Conservation (phyloP, 23 tunicate species). For the Ascidia mentula region DNA sequence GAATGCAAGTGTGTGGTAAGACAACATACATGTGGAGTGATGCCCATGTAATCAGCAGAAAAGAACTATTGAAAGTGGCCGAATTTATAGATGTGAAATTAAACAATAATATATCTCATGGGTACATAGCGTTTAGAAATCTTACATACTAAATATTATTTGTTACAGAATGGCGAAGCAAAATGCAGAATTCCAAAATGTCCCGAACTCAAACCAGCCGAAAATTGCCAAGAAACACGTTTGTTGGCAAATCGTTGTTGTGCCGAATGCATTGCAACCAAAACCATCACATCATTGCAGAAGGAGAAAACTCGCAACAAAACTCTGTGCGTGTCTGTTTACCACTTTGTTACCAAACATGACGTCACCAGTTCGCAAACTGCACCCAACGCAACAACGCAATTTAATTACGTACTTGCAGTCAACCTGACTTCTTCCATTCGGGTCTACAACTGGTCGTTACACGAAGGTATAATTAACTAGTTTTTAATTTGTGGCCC, state of each 20-base stretch:
- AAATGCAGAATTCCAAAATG: slow-evolving; percentile 45
- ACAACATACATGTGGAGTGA: not conserved
- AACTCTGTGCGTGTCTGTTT: not conserved
- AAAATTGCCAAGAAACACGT: not conserved
- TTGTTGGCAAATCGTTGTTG: not conserved
- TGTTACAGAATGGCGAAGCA: slow-evolving; percentile 46
- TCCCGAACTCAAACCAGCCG: not conserved
- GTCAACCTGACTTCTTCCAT: not conserved
- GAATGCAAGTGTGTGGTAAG: slow-evolving; percentile 35
- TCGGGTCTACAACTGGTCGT: slow-evolving; percentile 29
- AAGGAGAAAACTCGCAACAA: too few relatives aligned
- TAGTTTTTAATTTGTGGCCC: not conserved
- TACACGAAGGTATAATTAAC: not conserved
- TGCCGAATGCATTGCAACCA: not conserved
- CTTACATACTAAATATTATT: too few relatives aligned
- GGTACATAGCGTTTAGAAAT: too few relatives aligned
- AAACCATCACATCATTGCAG: too few relatives aligned
- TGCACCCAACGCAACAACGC: not conserved
- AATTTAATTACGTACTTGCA: not conserved
- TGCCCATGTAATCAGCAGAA: not conserved
- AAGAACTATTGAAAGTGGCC: too few relatives aligned
- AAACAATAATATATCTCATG: too few relatives aligned
- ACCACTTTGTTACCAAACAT: not conserved
- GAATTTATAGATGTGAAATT: too few relatives aligned
- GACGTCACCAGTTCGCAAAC: not conserved